Conservation (phyloP, 2,113 vertebrate species). For the Paradoxurus hermaphroditus region DNA sequence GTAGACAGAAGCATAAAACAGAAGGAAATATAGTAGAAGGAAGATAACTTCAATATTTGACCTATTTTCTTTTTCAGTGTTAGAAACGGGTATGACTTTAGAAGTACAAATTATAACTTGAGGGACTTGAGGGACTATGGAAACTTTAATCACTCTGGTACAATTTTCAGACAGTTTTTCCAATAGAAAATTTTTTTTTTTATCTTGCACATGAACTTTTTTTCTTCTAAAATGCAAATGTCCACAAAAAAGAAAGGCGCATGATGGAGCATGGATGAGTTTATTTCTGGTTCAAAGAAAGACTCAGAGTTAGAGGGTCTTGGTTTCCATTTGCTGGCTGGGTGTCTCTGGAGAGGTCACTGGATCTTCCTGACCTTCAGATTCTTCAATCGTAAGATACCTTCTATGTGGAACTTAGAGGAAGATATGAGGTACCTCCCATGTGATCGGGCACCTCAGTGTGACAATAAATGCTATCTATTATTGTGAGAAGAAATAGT, state of each 20-base stretch:
- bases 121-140: neutral
- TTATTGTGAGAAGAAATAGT: neutral
- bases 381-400: neutral
- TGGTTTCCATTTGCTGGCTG: neutral
- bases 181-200: slow-evolving; percentile 22
- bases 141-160: slow-evolving; percentile 38
- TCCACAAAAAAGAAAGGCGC: neutral
- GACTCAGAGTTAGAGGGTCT: neutral
- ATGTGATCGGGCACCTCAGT: accelerated
- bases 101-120: slow-evolving; percentile 56
- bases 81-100: slow-evolving; percentile 9
- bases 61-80: slow-evolving; percentile 56
- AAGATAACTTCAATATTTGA: slow-evolving; percentile 58
- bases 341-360: neutral
- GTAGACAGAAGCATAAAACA: slow-evolving; percentile 28
- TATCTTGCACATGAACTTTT: neutral
- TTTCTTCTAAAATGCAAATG: slow-evolving; percentile 9
- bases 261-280: neutral
- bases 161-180: slow-evolving; percentile 18
- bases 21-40: neutral
- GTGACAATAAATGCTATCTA: neutral
- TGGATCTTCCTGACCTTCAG: neutral
- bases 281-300: neutral
- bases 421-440: neutral
- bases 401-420: neutral